Conservation (phyloP, 2,888 invertebrate genomes). For the Theodoxus fluviatilis region DNA sequence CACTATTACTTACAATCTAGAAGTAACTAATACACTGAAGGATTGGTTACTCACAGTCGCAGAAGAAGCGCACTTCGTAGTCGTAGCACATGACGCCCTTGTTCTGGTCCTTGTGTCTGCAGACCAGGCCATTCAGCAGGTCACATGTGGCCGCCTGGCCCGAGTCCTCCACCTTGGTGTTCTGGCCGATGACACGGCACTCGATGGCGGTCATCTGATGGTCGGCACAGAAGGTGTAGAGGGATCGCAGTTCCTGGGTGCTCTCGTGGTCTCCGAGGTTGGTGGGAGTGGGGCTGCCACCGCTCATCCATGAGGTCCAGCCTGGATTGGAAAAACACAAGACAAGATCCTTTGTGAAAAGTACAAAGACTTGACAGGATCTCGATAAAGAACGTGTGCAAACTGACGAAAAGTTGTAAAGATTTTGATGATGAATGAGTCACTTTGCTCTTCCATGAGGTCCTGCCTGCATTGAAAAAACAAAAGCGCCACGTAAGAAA, state of each 20-base stretch:
- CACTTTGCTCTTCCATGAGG: too few relatives aligned
- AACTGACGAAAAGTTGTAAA: too few relatives aligned
- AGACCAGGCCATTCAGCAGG: slow-evolving; percentile 43
- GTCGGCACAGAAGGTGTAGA: slow-evolving; percentile 48
- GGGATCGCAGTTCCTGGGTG: slow-evolving; percentile 37
- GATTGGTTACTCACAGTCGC: slow-evolving; percentile 69
- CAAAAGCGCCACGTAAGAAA: too few relatives aligned
- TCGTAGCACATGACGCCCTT: slow-evolving; percentile 46
- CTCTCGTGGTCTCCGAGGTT: slow-evolving; percentile 59
- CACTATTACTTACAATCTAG: too few relatives aligned
- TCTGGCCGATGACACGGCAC: slow-evolving; percentile 76
- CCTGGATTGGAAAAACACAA: slow-evolving; percentile 71
- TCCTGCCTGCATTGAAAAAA: too few relatives aligned
- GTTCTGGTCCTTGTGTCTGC: slow-evolving; percentile 39
- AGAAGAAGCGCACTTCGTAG: slow-evolving; percentile 60
- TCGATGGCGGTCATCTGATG: slow-evolving; percentile 71
- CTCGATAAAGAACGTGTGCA: too few relatives aligned
- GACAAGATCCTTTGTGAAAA: too few relatives aligned
- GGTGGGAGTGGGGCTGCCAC: slow-evolving; percentile 45
- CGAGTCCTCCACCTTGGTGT: slow-evolving; percentile 74
- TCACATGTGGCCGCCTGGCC: slow-evolving; percentile 81
- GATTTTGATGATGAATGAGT: too few relatives aligned
- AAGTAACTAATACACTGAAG: too few relatives aligned
- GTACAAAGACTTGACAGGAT: too few relatives aligned
- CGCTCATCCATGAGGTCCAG: slow-evolving; percentile 83